phyloP scores from a whole-genome alignment of 2,888 invertebrate genomes.

The Netelia fuscicornis region DNA sequence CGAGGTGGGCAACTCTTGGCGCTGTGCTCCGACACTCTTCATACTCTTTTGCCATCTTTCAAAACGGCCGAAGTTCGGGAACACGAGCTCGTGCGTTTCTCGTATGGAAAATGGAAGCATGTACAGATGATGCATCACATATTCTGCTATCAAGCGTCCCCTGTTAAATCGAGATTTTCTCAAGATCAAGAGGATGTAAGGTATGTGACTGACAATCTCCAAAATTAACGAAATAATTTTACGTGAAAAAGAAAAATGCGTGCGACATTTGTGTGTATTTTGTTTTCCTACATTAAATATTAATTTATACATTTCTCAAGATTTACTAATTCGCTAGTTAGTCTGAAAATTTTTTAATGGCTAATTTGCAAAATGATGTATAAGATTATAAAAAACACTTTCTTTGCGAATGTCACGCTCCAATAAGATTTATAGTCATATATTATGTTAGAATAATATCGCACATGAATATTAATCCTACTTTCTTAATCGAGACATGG shows the following conservation, averaged over 20 bases:
- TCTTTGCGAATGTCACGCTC: too few relatives aligned
- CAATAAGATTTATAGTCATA: too few relatives aligned
- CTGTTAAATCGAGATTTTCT: constrained; percentile 92
- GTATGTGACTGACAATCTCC: constrained; percentile 69
- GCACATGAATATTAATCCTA: neutral
- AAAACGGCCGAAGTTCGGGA: constrained; percentile 95
- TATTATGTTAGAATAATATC: too few relatives aligned
- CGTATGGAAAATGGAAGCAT: constrained; percentile 93
- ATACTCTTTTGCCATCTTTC: constrained; percentile 92
- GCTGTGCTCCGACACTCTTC: constrained; percentile 92
- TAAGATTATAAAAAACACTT: too few relatives aligned
- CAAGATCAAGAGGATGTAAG: constrained; percentile 89
- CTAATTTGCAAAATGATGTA: too few relatives aligned
- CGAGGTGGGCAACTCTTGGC: constrained; percentile 92
- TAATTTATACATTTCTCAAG: too few relatives aligned
- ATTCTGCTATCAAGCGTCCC: constrained; percentile 95
- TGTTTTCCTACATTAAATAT: too few relatives aligned
- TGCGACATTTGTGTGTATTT: too few relatives aligned
- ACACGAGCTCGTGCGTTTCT: constrained; percentile 93
- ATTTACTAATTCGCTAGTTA: too few relatives aligned
- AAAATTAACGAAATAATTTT: too few relatives aligned
- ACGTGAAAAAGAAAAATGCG: too few relatives aligned
- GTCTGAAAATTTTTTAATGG: too few relatives aligned
- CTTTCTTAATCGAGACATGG: neutral
- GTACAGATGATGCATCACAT: constrained; percentile 95